Evolutionary conservation across 2,113 vertebrate species (phyloP).

Genomic region (Dicrurus megarhynchus): DNA sequence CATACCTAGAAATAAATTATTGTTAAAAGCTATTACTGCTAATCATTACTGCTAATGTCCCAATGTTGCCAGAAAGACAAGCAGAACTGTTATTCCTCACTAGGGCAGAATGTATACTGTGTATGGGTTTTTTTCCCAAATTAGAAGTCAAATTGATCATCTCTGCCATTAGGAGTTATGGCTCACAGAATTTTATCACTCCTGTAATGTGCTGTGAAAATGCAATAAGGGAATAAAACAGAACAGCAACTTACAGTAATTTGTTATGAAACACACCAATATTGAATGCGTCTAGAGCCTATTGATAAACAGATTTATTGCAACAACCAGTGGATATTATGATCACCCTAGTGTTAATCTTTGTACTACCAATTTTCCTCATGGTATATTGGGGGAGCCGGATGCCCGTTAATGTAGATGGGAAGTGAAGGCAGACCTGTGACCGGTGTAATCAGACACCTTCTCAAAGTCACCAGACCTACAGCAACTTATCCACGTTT

Average conservation of each 20-base stretch:
- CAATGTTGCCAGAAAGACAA: not conserved
- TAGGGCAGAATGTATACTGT: not conserved
- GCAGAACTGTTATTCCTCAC: not conserved
- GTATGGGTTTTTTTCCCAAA: not conserved
- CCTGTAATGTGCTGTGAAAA: constrained; percentile 40
- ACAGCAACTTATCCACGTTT: not conserved
- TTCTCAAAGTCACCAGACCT: not conserved
- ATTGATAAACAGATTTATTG: constrained; percentile 56
- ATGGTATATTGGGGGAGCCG: not conserved
- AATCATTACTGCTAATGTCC: constrained; percentile 1
- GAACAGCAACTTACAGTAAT: constrained; percentile 32
- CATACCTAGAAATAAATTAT: constrained; percentile 21
- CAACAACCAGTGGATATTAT: not conserved
- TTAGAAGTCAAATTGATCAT: constrained; percentile 49
- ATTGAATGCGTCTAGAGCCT: constrained; percentile 22
- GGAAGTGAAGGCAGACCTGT: not conserved
- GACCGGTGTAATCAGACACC: not conserved
- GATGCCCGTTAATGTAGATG: not conserved
- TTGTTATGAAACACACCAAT: constrained; percentile 18
- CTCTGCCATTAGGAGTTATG: constrained; percentile 47
- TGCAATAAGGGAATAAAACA: constrained; percentile 39
- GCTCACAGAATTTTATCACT: constrained; percentile 49
- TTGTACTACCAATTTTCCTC: not conserved
- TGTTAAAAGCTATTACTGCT: constrained; percentile 7
- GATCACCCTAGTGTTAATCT: not conserved